A percentile compares a stretch with the other conserved stretches of the same genome.
These are phyloP conservation scores for Adoxophyes honmai DNA, from an alignment of 1,140 invertebrate species.

Conservation along the genomic window DNA sequence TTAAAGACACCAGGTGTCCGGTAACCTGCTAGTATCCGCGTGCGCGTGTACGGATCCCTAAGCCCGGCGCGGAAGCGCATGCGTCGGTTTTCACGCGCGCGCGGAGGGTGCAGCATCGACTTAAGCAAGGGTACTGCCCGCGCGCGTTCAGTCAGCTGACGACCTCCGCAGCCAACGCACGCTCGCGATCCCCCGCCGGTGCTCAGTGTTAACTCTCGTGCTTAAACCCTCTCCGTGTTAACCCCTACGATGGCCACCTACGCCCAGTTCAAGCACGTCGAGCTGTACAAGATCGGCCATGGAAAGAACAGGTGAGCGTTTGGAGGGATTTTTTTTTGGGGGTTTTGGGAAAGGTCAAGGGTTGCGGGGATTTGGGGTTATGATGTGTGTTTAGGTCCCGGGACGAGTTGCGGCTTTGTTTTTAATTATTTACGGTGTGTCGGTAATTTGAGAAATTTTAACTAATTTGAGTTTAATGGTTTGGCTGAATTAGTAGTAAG, in stretches of 20 bases:
- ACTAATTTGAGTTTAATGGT: too few relatives aligned
- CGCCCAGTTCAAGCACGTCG: constrained; percentile 83
- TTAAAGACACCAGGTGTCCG: too few relatives aligned
- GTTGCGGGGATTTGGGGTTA: constrained; percentile 9
- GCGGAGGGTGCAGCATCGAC: constrained; percentile 70
- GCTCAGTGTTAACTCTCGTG: constrained; percentile 56
- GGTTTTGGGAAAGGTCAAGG: constrained; percentile 39
- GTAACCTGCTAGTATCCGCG: too few relatives aligned
- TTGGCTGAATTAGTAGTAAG: too few relatives aligned
- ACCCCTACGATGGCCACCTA: constrained; percentile 80
- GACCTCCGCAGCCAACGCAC: constrained; percentile 38
- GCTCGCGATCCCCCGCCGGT: constrained; percentile 29
- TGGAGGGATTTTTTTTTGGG: constrained; percentile 23
- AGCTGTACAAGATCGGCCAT: constrained; percentile 84
- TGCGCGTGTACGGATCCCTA: too few relatives aligned
- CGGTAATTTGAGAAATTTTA: too few relatives aligned
- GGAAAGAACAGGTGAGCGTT: constrained; percentile 81
- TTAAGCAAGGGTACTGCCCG: constrained; percentile 62
- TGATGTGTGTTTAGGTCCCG: background rate
- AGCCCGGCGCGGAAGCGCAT: constrained; percentile 48
- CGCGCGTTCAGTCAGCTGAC: constrained; percentile 74
- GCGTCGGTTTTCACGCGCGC: constrained; percentile 58
- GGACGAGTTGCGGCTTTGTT: too few relatives aligned
- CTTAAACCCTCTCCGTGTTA: constrained; percentile 45
- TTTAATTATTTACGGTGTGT: too few relatives aligned